Base-by-base conservation (phyloP, 2,113 vertebrate genomes). In the Tenebrosternarchus preto region DNA sequence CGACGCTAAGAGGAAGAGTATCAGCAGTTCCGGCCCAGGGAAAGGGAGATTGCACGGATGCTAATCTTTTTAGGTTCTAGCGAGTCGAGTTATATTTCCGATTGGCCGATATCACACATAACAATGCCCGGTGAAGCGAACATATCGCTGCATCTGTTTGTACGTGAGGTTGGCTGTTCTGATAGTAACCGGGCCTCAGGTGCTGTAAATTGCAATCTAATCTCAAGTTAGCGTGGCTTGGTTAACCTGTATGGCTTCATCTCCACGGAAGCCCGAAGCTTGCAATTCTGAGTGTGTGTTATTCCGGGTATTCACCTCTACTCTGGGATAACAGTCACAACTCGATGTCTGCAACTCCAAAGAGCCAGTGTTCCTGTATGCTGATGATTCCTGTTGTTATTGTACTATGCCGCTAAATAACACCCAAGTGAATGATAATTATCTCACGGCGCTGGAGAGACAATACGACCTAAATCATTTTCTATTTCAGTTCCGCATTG, bases 351-450 rank as follows among this genome's bases (percentile, higher is more conserved):
- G 15, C 69, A 56, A 61, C 68, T 77, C 72, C 43, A 74, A 36
- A 60, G 27, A 77, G 69, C 36, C 77, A 55, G 25, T 33, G 61
- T 55, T 55, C 33, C 53, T 33, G 57, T 81, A 81, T 60, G 73
- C 77, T 78, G 75, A 19, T 72, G 36, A 73, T 63, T 25, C 56
- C 39, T 78, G 50, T 60, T 77, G 75, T 80, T 78, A 76, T 50
- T 1, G 43, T 9, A 66, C 73, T 66, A 74, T 61, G 70, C 77
- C 73, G 67, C 69, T 71, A 80, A 82, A 85, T 82, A 77, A 77
- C 74, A 72, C 70, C 78, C 75, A 74, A 83, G 78, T 68, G 76
- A 77, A 85, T 71, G 56, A 85, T 84, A 85, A 87, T 85, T 79
- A 87, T 76, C 80, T 83, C 72, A 27, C n/a, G n/a, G n/a, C n/a